These are phyloP conservation scores for Drosophila rubida DNA, from an alignment of 2,888 invertebrate species.

Conservation along the genomic window DNA sequence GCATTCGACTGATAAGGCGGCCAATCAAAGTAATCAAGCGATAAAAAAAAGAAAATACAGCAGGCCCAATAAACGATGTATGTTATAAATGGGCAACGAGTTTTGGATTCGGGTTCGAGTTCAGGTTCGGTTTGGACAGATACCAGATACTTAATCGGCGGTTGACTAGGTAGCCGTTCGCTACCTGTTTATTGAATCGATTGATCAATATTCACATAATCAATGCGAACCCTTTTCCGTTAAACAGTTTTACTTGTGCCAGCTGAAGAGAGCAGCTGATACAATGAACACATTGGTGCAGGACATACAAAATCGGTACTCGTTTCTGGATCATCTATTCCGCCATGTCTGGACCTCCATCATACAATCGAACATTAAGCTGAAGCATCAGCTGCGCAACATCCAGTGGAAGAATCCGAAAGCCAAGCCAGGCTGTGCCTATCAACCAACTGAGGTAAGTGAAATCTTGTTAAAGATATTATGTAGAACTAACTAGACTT, in stretches of 20 bases:
- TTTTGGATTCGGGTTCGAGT: neutral
- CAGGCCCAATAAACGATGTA: constrained; percentile 8
- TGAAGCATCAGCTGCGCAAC: constrained; percentile 79
- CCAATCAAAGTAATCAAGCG: constrained; percentile 32
- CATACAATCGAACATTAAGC: constrained; percentile 76
- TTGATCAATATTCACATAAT: constrained; percentile 39
- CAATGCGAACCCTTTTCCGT: neutral
- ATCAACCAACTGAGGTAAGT: constrained; percentile 90
- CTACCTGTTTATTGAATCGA: constrained; percentile 19
- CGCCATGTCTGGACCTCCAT: constrained; percentile 82
- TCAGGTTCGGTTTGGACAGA: neutral
- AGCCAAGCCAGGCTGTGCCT: constrained; percentile 91
- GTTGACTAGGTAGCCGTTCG: constrained; percentile 2
- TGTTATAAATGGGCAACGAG: constrained; percentile 17
- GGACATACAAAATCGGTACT: constrained; percentile 82
- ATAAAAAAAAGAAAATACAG: constrained; percentile 16
- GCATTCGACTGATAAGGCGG: constrained; percentile 34
- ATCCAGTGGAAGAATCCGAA: constrained; percentile 93
- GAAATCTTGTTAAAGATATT: neutral
- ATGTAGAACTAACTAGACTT: neutral
- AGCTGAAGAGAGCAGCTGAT: constrained; percentile 40
- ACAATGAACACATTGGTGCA: constrained; percentile 70
- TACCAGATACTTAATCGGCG: constrained; percentile 22
- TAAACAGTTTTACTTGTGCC: constrained; percentile 30
- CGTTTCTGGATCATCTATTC: constrained; percentile 81